phyloP scores from a whole-genome alignment of 2,113 vertebrate species.

The Myrmecophaga tridactyla region DNA sequence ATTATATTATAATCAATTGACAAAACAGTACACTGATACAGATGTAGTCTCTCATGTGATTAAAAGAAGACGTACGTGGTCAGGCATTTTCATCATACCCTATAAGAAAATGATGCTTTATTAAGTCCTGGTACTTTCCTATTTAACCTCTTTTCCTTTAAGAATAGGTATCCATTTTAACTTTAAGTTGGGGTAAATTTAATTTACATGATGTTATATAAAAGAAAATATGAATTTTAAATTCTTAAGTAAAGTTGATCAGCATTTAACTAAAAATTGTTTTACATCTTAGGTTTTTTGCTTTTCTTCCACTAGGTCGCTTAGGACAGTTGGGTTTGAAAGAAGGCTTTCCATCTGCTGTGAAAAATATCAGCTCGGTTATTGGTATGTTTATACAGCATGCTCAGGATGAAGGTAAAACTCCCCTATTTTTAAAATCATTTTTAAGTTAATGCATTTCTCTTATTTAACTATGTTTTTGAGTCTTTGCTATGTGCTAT shows the following conservation, averaged over 20 bases:
- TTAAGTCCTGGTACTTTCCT: background rate
- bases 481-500: fast-evolving
- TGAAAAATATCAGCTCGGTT: constrained; percentile 89
- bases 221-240: background rate
- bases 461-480: fast-evolving
- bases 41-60: background rate
- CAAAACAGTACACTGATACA: fast-evolving
- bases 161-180: background rate
- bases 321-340: constrained; percentile 93
- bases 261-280: background rate
- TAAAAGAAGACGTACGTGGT: fast-evolving
- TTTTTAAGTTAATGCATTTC: no score
- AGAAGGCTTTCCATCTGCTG: constrained; percentile 87
- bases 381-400: constrained; percentile 92
- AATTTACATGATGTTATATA: no score
- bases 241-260: background rate
- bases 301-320: constrained; percentile 83
- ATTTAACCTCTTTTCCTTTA: background rate
- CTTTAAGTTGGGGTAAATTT: background rate
- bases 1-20: fast-evolving
- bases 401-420: constrained; percentile 91
- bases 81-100: background rate
- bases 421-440: no score
- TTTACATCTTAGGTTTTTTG: no score
- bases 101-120: background rate